A percentile compares a stretch with the other conserved stretches of the same genome.
Conservation (phyloP, 1,140 invertebrate species). For the Procambarus virginalis region DNA sequence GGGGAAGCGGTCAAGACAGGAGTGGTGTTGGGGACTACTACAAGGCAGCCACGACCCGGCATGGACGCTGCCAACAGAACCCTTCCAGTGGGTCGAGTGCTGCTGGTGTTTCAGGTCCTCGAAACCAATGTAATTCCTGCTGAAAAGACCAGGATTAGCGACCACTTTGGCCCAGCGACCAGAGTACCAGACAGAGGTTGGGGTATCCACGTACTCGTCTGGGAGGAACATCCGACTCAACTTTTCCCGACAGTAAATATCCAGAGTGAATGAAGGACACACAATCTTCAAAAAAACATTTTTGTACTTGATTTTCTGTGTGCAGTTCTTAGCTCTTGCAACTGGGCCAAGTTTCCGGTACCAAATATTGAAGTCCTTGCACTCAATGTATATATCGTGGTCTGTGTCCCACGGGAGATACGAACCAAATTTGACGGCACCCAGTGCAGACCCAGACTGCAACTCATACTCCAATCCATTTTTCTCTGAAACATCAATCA, state of each 20-base stretch:
- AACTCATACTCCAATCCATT: slow-evolving; percentile 44
- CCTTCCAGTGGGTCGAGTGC: slow-evolving; percentile 4
- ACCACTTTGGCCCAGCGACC: slow-evolving; percentile 20
- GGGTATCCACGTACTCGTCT: background rate
- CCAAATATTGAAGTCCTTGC: slow-evolving; percentile 30
- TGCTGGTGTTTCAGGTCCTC: slow-evolving; percentile 25
- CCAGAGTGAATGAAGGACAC: slow-evolving; percentile 15
- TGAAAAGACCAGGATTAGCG: slow-evolving; percentile 31
- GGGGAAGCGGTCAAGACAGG: slow-evolving; percentile 28
- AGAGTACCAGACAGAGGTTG: slow-evolving; percentile 29
- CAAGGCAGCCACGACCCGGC: slow-evolving; percentile 11
- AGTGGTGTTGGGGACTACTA: background rate
- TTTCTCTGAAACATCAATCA: slow-evolving; percentile 4
- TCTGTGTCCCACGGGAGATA: slow-evolving; percentile 65
- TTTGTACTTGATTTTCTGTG: background rate
- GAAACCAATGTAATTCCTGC: background rate
- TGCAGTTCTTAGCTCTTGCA: background rate
- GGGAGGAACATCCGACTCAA: background rate
- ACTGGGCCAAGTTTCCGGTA: background rate
- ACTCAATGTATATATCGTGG: slow-evolving; percentile 49
- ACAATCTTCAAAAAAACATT: slow-evolving; percentile 13
- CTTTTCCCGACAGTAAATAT: slow-evolving; percentile 9
- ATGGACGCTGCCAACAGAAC: background rate
- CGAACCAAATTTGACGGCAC: slow-evolving; percentile 59
- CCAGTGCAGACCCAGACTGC: slow-evolving; percentile 46